Evolutionary conservation across 2,797 vertebrate species (phyloP), one percentile per base, ranked within the genome.

Genomic region (Anguilla obscura): DNA sequence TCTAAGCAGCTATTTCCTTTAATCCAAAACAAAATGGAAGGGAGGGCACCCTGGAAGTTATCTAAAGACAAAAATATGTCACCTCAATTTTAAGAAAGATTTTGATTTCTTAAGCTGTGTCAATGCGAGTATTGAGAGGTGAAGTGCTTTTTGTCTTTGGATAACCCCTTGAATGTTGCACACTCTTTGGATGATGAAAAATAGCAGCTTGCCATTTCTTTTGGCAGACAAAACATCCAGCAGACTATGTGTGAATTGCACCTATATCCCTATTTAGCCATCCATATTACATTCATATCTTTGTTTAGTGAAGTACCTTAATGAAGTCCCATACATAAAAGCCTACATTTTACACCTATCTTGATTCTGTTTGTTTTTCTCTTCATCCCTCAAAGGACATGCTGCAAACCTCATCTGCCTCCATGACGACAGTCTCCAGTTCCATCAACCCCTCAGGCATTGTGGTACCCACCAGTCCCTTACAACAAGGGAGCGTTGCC

Each of bases 341-440:
- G 69, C 27, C 30, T 74, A 30, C 30, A 3, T 79, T 79, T 85
- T 36, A 1, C 71, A 24, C 18, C 14, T 71, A 14, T 48, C 85
- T 71, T 79, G 8, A 36, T 36, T 79, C 36, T 40, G 74, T 79
- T 16, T 60, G 40, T 86, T 6, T 27, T 45, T 80, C 45, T 48
- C 33, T 54, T 10, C 48, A 21, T 30, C 18, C 84, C 27, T n/a
- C 63, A 14, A 91, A 99, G 98, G 98, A 99, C 93, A 95, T 99
- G 95, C 96, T 99, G 95, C 97, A 98, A 96, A 98, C 95, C 95
- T 98, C 98, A 33, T 97, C 98, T 21, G 96, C 96, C n/a, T 97
- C 98, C 63, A 95, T 99, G 96, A 97, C 97, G 9, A 97, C 97
- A 16, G 92, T 98, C 89, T 97, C 98, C 94, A 96, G 95, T 93